Evolutionary conservation across 2,113 vertebrate species (phyloP).

Genomic region (Monopterus albus): DNA sequence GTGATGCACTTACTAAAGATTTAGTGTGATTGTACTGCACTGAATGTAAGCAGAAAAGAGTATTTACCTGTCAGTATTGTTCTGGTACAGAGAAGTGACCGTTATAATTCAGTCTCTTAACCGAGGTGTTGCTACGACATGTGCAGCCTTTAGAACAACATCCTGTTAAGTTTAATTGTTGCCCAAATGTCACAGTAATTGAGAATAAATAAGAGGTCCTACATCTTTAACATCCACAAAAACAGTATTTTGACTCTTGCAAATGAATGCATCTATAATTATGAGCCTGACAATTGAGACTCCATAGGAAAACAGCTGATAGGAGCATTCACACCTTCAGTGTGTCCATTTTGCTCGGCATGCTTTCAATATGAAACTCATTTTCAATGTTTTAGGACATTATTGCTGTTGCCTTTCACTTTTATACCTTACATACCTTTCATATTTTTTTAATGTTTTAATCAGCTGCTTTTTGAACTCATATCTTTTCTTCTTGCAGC

Average conservation of each 20-base stretch:
- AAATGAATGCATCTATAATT: slow-evolving; percentile 30
- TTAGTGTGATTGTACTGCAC: background rate
- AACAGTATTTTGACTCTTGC: no score
- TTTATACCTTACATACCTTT: background rate
- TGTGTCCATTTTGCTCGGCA: background rate
- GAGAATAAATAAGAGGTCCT: background rate
- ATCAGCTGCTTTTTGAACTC: background rate
- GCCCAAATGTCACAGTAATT: slow-evolving; percentile 1
- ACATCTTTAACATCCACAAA: no score
- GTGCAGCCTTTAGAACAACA: background rate
- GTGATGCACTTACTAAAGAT: background rate
- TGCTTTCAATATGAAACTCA: background rate
- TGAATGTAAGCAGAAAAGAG: background rate
- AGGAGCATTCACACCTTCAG: no score
- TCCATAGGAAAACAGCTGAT: no score
- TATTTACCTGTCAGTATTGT: background rate
- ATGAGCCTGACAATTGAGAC: no score
- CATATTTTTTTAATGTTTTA: background rate
- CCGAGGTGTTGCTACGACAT: background rate
- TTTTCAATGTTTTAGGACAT: background rate
- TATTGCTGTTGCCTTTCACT: background rate
- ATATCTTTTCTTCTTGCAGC: background rate
- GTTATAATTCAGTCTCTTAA: background rate
- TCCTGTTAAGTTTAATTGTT: background rate
- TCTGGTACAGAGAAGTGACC: background rate